phyloP scores from a whole-genome alignment of 2,797 vertebrate genomes.

The Taenioides sp. region DNA sequence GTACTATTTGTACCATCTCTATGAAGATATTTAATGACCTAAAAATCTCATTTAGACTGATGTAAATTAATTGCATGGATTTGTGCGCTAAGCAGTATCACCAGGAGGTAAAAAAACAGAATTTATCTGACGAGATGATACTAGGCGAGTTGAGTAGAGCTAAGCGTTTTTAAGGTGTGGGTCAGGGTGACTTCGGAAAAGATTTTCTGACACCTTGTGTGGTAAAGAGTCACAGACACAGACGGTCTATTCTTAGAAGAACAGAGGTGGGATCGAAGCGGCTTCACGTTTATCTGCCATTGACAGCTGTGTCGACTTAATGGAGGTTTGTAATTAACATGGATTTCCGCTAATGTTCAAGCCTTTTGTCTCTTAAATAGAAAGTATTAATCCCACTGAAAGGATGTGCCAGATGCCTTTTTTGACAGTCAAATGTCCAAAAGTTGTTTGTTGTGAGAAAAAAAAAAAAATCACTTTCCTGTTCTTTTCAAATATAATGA shows the following conservation, averaged over 20 bases:
- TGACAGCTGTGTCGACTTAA: conserved; percentile 85
- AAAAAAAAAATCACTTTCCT: not conserved
- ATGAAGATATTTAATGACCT: conserved; percentile 1
- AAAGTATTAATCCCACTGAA: conserved; percentile 80
- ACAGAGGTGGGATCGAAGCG: conserved; percentile 72
- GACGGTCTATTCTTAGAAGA: conserved; percentile 58
- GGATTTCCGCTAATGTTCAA: conserved; percentile 83
- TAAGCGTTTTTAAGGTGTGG: conserved; percentile 25
- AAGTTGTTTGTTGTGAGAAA: conserved; percentile 18
- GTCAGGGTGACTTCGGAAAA: conserved; percentile 55
- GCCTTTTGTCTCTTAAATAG: conserved; percentile 83
- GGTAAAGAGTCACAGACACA: conserved; percentile 47
- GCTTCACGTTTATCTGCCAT: conserved; percentile 81
- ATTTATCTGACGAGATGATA: conserved; percentile 29
- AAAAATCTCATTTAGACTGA: not conserved
- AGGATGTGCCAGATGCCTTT: conserved; percentile 40
- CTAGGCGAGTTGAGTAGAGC: conserved; percentile 30
- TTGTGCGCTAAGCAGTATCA: conserved; percentile 29
- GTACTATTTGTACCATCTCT: not conserved
- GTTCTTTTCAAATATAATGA: not conserved
- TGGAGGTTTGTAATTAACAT: conserved; percentile 84
- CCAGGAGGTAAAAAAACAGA: conserved; percentile 11
- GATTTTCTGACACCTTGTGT: conserved; percentile 65
- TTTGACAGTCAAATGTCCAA: conserved; percentile 21
- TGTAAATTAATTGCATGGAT: conserved; percentile 29